phyloP scores from a whole-genome alignment of 2,888 invertebrate genomes.

The Raillietiella orientalis region DNA sequence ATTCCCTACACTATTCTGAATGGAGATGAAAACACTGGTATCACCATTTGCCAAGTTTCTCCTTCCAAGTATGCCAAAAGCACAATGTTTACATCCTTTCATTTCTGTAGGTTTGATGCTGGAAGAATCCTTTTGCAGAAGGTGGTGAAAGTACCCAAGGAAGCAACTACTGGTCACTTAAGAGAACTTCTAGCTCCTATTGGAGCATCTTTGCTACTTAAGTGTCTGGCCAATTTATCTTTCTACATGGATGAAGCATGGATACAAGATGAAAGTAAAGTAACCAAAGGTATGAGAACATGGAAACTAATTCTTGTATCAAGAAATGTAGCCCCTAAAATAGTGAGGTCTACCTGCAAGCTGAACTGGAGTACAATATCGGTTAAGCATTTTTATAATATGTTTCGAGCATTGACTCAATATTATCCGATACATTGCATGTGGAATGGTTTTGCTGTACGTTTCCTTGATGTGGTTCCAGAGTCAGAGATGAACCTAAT shows the following conservation, averaged over 20 bases:
- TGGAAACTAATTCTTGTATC: conserved; percentile 1
- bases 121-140: conserved; percentile 20
- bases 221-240: conserved; percentile 25
- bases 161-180: conserved; percentile 29
- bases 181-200: conserved; percentile 25
- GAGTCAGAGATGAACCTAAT: no score
- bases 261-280: conserved; percentile 24
- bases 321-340: no score
- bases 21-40: conserved; percentile 44
- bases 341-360: no score
- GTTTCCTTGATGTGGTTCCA: no score
- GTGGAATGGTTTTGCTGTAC: no score
- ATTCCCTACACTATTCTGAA: conserved; percentile 50
- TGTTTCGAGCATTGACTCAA: no score
- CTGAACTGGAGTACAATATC: no score
- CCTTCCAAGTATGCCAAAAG: conserved; percentile 23
- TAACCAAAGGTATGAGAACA: conserved; percentile 29
- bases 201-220: conserved; percentile 30
- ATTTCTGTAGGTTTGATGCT: conserved; percentile 28
- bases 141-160: conserved; percentile 17
- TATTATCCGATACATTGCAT: no score
- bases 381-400: no score
- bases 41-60: conserved; percentile 56
- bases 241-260: conserved; percentile 20
- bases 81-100: neutral